Evolutionary conservation across 2,888 invertebrate species (phyloP).

Genomic region (Mantis religiosa): DNA sequence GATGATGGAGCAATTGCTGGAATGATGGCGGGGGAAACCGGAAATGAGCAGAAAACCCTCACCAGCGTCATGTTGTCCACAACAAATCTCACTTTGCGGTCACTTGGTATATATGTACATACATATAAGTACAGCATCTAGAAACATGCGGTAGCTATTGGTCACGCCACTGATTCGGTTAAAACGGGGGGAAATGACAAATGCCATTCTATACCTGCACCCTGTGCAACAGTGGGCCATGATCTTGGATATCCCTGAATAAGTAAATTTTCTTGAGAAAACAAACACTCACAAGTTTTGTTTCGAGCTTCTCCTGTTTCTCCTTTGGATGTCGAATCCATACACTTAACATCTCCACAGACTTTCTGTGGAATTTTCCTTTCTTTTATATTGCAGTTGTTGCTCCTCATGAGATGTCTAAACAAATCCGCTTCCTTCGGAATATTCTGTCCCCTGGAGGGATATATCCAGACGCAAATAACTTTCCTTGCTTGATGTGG

Average conservation of each 20-base stretch:
- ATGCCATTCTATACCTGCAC: not conserved
- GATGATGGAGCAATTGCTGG: no score
- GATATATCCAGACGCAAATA: not conserved
- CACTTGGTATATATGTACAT: no score
- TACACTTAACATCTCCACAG: not conserved
- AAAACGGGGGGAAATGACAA: not conserved
- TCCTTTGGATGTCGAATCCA: not conserved
- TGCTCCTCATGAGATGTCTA: not conserved
- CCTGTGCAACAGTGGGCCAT: not conserved
- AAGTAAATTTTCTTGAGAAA: not conserved
- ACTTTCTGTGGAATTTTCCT: not conserved
- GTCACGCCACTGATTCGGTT: not conserved
- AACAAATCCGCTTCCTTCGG: not conserved
- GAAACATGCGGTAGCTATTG: not conserved
- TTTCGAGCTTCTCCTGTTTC: not conserved
- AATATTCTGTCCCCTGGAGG: conserved; percentile 2
- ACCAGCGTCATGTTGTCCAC: no score
- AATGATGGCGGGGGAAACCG: no score
- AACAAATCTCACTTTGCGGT: no score
- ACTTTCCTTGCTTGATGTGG: not conserved
- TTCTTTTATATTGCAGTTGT: not conserved
- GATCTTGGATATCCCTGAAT: not conserved
- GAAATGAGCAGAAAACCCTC: no score
- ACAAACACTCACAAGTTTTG: not conserved
- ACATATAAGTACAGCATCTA: no score